Conservation (phyloP, 2,888 invertebrate genomes). For the Seladonia tumulorum region DNA sequence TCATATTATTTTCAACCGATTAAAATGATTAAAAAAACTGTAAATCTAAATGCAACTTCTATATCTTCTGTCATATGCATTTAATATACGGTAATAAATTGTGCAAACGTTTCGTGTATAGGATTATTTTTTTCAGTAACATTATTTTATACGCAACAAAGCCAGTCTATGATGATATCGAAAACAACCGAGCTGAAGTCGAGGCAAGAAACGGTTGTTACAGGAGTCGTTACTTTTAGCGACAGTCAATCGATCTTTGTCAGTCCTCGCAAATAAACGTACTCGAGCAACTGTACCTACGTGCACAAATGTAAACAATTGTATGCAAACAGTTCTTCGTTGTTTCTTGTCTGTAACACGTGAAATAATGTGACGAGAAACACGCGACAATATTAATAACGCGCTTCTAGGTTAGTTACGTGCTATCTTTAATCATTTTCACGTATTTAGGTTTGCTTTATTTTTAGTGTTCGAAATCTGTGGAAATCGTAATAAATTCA, state of each 20-base stretch:
- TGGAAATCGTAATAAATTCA: no score
- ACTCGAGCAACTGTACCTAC: not conserved
- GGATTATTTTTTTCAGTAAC: not conserved
- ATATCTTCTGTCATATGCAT: no score
- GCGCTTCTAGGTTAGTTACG: not conserved
- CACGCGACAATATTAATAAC: not conserved
- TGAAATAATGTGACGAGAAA: not conserved
- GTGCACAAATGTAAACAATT: not conserved
- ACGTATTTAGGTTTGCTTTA: no score
- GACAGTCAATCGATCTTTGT: not conserved
- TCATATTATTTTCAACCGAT: no score
- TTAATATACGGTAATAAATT: no score
- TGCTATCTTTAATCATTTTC: not conserved
- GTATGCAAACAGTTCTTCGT: not conserved
- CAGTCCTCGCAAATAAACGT: not conserved
- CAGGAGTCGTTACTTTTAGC: not conserved
- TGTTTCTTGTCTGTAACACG: not conserved
- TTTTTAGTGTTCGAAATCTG: no score
- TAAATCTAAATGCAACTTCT: no score
- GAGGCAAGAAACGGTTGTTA: conserved; percentile 2
- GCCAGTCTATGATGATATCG: not conserved
- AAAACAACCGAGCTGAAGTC: not conserved
- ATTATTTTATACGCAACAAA: not conserved
- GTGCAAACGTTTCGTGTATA: no score
- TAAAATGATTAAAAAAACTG: no score